These are phyloP conservation scores for Microtus montanus DNA, from an alignment of 2,113 vertebrate species.

Conservation along the genomic window DNA sequence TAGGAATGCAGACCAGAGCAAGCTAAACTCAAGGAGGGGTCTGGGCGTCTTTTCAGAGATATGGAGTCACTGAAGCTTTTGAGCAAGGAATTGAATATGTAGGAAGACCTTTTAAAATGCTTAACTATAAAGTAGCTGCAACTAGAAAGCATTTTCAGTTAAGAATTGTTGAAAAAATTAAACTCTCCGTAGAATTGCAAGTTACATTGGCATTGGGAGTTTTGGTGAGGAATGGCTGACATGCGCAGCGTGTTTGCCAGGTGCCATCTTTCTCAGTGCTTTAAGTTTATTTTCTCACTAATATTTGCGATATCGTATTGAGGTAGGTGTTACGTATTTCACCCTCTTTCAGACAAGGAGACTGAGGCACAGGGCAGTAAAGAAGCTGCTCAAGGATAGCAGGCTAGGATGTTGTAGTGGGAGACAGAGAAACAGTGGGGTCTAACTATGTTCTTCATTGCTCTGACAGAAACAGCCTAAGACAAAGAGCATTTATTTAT, in stretches of 20 bases:
- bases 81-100: background rate
- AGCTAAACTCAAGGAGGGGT: background rate
- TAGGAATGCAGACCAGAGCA: background rate
- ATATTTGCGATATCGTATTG: slow-evolving; percentile 45
- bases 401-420: background rate
- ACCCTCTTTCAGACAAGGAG: slow-evolving; percentile 24
- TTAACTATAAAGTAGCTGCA: background rate
- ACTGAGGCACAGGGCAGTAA: background rate
- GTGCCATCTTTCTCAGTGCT: background rate
- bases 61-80: background rate
- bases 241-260: background rate
- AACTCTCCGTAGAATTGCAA: background rate
- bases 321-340: background rate
- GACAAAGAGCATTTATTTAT: background rate
- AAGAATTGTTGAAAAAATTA: slow-evolving; percentile 17
- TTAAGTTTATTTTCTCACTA: background rate
- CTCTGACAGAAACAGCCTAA: background rate
- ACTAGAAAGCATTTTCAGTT: background rate
- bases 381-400: background rate
- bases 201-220: background rate
- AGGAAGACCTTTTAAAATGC: slow-evolving; percentile 24
- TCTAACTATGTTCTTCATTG: background rate
- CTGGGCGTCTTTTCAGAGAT: background rate
- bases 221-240: background rate
- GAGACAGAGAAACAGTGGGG: background rate